Percentiles rank a stretch among this genome's conserved stretches.
phyloP scores from a whole-genome alignment of 1,140 invertebrate genomes.

The Eufriesea mexicana region DNA sequence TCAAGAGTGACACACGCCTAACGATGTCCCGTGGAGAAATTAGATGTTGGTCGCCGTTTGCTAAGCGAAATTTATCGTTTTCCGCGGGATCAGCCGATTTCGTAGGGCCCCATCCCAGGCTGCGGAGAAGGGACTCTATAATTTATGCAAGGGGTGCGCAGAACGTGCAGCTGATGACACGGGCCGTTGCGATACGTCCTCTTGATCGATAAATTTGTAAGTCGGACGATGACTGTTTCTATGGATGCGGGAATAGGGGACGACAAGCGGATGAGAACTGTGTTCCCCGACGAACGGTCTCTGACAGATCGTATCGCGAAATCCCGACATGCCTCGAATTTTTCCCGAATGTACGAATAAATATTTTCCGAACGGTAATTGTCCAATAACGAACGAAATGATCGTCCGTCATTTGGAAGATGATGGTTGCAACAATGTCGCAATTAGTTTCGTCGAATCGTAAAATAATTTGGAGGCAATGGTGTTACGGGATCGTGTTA shows the following conservation, averaged over 20 bases:
- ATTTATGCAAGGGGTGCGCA: conserved; percentile 40
- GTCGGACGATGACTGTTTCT: conserved; percentile 28
- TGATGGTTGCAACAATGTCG: too few species aligned
- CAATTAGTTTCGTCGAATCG: too few species aligned
- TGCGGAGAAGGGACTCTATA: conserved; percentile 17
- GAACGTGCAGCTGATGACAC: conserved; percentile 34
- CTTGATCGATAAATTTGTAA: conserved; percentile 37
- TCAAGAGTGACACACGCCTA: conserved; percentile 33
- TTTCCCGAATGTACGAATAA: too few species aligned
- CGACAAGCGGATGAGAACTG: neutral
- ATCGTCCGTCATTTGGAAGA: too few species aligned
- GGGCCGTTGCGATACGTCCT: neutral
- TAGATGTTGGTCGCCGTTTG: conserved; percentile 44
- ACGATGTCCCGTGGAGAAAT: conserved; percentile 61
- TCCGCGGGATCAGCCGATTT: conserved; percentile 54
- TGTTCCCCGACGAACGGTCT: neutral
- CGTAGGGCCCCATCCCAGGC: neutral
- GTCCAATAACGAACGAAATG: too few species aligned
- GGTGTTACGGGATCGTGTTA: too few species aligned
- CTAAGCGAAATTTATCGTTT: conserved; percentile 65
- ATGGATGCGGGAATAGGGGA: conserved; percentile 1
- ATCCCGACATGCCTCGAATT: neutral
- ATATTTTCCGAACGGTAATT: too few species aligned
- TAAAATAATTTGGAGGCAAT: too few species aligned
- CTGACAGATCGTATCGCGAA: conserved; percentile 11